Conservation (phyloP, 2,113 vertebrate genomes). For the Procavia capensis region DNA sequence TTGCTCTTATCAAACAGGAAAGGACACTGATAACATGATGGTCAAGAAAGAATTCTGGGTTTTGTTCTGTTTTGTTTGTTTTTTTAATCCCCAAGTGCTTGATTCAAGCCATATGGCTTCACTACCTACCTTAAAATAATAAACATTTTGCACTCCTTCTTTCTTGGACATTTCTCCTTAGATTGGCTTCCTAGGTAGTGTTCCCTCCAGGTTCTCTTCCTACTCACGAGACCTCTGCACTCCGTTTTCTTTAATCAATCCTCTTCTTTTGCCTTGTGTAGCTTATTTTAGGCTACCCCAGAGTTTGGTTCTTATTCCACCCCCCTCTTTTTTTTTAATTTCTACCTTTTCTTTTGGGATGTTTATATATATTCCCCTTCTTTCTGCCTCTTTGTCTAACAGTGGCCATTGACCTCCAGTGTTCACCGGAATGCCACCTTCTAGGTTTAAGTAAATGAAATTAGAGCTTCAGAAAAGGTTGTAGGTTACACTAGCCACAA, state of each 20-base stretch:
- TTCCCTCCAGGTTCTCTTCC: not conserved
- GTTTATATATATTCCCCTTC: not conserved
- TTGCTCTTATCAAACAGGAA: conserved; percentile 26
- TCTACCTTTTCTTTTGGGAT: not conserved
- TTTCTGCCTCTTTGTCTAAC: not conserved
- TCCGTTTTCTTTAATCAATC: not conserved
- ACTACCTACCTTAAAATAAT: not conserved
- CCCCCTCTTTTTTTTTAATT: not conserved
- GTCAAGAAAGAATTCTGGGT: not conserved
- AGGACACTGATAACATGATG: not conserved
- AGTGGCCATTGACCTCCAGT: not conserved
- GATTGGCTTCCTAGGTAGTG: not conserved
- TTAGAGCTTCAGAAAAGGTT: not conserved
- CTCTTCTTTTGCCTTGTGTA: not conserved
- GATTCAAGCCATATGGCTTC: not conserved
- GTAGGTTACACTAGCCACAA: not conserved
- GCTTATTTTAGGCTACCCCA: not conserved
- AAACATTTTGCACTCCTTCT: not conserved
- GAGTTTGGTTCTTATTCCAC: not conserved
- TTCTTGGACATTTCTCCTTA: not conserved
- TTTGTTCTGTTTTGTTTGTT: not conserved
- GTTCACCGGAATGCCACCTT: not conserved
- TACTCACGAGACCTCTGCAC: not conserved
- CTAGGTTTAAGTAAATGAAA: not conserved
- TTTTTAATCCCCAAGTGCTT: not conserved